phyloP scores from a whole-genome alignment of 2,888 invertebrate species.

The Oeneis ivallda region DNA sequence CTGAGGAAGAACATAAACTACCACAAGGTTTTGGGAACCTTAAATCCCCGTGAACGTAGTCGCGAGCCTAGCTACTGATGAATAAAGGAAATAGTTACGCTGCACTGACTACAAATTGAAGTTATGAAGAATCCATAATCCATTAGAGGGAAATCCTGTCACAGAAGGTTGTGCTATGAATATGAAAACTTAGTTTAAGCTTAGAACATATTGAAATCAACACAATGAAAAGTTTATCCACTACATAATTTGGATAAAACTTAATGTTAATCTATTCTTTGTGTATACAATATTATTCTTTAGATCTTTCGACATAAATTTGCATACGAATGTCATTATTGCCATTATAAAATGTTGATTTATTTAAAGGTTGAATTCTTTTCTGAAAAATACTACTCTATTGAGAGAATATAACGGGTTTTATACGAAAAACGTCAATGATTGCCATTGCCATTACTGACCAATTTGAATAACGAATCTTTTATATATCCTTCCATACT shows the following conservation, averaged over 20 bases:
- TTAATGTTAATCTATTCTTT: slow-evolving; percentile 16
- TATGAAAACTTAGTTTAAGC: slow-evolving; percentile 7
- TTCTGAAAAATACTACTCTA: slow-evolving; percentile 9
- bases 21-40: too few relatives aligned
- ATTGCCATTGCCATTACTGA: not conserved
- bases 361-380: slow-evolving; percentile 19
- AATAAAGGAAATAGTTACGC: slow-evolving; percentile 5
- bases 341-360: slow-evolving; percentile 18
- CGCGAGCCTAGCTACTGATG: not conserved
- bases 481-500: not conserved
- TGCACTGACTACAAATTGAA: slow-evolving; percentile 11
- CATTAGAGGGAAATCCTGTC: slow-evolving; percentile 14
- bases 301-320: slow-evolving; percentile 10
- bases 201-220: slow-evolving; percentile 2
- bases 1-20: too few relatives aligned
- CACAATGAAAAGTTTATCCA: not conserved
- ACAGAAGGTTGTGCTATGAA: not conserved
- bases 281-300: slow-evolving; percentile 4
- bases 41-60: too few relatives aligned
- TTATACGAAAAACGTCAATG: slow-evolving; percentile 7
- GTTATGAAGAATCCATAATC: slow-evolving; percentile 8
- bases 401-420: slow-evolving; percentile 17
- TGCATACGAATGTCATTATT: slow-evolving; percentile 21
- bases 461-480: slow-evolving; percentile 17
- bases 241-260: not conserved